These are phyloP conservation scores for Ostrea edulis DNA, from an alignment of 1,140 invertebrate species.

Conservation along the genomic window DNA sequence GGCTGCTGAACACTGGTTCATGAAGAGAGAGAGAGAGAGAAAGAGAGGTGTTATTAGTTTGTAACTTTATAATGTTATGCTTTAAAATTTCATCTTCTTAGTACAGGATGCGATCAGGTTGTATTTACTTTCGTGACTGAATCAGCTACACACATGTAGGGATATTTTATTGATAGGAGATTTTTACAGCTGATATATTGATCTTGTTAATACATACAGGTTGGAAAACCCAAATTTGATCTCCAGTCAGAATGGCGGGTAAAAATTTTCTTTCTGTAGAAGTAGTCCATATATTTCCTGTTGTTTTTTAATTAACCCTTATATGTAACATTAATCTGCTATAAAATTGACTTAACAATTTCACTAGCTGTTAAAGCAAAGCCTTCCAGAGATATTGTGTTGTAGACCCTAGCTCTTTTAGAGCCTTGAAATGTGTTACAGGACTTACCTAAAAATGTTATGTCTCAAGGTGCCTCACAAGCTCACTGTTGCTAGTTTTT, in stretches of 20 bases:
- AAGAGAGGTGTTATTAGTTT: neutral
- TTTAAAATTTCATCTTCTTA: neutral
- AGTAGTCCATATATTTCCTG: neutral
- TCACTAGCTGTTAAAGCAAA: neutral
- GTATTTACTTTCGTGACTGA: neutral
- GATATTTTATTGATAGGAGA: neutral
- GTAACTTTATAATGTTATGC: neutral
- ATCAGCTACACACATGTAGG: neutral
- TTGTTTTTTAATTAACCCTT: neutral
- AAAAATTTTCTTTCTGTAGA: neutral
- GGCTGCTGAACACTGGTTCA: neutral
- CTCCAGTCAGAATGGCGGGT: slow-evolving; percentile 22
- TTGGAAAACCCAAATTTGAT: neutral
- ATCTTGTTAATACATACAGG: slow-evolving; percentile 17
- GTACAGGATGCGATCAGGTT: neutral
- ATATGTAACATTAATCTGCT: neutral
- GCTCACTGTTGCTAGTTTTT: no score
- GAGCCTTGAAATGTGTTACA: neutral
- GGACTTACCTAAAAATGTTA: neutral
- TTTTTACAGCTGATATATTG: slow-evolving; percentile 16
- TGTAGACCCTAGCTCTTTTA: neutral
- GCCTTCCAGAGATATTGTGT: neutral
- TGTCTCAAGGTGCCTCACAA: no score
- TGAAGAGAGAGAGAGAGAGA: neutral
- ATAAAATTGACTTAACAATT: neutral